Base-by-base conservation (phyloP, 2,113 vertebrate species). In the Gymnorhina tibicen region DNA sequence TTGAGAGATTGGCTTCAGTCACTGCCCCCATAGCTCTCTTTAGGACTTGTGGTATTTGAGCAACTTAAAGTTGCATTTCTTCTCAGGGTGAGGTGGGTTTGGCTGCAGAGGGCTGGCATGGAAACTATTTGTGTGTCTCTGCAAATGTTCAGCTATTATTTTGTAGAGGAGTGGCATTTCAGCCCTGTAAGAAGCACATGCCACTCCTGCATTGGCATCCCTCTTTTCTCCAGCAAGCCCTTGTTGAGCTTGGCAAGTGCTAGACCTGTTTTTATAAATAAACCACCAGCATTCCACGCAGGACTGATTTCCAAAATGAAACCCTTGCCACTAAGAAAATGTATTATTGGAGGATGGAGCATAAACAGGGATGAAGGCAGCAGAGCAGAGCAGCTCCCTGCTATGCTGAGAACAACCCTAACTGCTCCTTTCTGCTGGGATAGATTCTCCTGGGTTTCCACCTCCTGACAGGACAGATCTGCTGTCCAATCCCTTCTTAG, bases 191-290 rank as follows among this genome's bases (percentile, higher is more conserved):
- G 0, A 27, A 83, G 58, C 79, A 52, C 27, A 7, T 28, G 75
- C 83, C 79, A 53, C 67, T 89, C 35, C 68, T 33, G 15, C 76
- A 53, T 0, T 35, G 80, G 86, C 73, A 75, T 52, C 91, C 39
- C 69, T n/a, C 94, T 6, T 44, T n/a, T 39, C 82, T 69, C 63
- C 62, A 64, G 10, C 9, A 70, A 95, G 89, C 8, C 69, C 41
- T 32, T 72, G 80, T 81, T 85, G 83, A 78, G 79, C 76, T 95
- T 95, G 86, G 89, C 93, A 75, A 91, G 80, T 33, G 53, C 33
- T 47, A 37, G 63, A 42, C 52, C 53, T 39, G 91, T 81, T 95
- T 91, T 93, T 85, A 95, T 84, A 95, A 95, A 96, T 92, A 95
- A 92, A 77, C 64, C 76, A 53, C 68, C 76, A 88, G 91, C 86